Percentiles rank a stretch among this genome's conserved stretches.
Evolutionary conservation across 2,113 vertebrate species (phyloP).

Genomic region (Etheostoma spectabile): DNA sequence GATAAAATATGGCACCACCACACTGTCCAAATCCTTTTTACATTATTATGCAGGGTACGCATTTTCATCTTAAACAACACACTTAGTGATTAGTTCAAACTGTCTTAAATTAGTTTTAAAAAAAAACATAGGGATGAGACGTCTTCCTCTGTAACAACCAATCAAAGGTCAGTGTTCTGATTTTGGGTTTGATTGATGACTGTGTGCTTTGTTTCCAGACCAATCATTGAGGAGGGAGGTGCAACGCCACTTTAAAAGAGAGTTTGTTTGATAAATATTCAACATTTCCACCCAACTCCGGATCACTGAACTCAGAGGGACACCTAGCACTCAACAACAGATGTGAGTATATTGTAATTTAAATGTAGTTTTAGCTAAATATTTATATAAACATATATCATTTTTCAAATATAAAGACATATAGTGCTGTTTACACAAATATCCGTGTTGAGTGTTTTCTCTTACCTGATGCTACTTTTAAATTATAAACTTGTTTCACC

Average conservation of each 20-base stretch:
- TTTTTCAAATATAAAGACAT: background rate
- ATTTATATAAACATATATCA: background rate
- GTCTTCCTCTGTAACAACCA: constrained; percentile 44
- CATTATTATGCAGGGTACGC: background rate
- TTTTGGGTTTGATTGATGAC: constrained; percentile 38
- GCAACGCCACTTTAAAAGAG: constrained; percentile 60
- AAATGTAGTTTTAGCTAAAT: background rate
- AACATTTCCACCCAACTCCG: constrained; percentile 52
- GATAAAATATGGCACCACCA: constrained; percentile 10
- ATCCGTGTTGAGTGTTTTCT: background rate
- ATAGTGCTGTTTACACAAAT: background rate
- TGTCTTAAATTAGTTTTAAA: background rate
- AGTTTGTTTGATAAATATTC: constrained; percentile 53
- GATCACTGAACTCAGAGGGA: constrained; percentile 35
- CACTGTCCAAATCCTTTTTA: background rate
- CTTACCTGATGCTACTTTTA: background rate
- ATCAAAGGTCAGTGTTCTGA: constrained; percentile 60
- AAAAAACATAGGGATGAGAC: background rate
- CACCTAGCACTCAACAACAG: background rate
- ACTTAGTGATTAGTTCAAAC: background rate
- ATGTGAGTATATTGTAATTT: constrained; percentile 59
- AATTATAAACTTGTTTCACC: background rate
- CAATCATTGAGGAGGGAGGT: constrained; percentile 74
- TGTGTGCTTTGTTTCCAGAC: constrained; percentile 59
- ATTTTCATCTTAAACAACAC: background rate